A percentile compares a stretch with the other conserved stretches of the same genome.
These are phyloP conservation scores for Bombus waltoni DNA, from an alignment of 1,140 invertebrate species.

Conservation along the genomic window DNA sequence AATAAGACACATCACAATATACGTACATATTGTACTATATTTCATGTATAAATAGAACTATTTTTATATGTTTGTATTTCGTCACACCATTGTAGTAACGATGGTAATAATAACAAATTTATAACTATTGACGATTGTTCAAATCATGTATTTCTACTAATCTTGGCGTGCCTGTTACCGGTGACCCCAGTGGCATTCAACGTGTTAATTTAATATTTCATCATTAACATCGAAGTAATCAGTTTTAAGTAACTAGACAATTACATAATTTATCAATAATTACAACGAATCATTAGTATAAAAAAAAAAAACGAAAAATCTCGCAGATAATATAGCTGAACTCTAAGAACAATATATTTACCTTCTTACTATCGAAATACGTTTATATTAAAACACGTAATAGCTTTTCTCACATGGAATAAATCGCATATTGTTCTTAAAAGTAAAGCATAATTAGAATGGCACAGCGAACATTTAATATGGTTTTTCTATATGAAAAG, in stretches of 20 bases:
- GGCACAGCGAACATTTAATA: constrained; percentile 19
- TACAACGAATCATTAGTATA: background rate
- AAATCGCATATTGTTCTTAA: constrained; percentile 18
- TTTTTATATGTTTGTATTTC: too few species aligned
- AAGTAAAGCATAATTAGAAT: constrained; percentile 24
- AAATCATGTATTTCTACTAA: too few species aligned
- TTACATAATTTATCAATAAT: constrained; percentile 14
- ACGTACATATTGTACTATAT: too few species aligned
- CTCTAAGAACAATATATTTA: constrained; percentile 19
- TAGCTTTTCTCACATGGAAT: background rate
- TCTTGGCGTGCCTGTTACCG: too few species aligned
- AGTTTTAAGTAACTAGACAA: constrained; percentile 21
- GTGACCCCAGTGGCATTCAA: too few species aligned
- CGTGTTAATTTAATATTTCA: constrained; percentile 23
- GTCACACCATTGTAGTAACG: too few species aligned
- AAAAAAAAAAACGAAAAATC: constrained; percentile 28
- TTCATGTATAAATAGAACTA: too few species aligned
- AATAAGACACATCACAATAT: too few species aligned
- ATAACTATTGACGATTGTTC: too few species aligned
- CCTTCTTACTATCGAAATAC: background rate
- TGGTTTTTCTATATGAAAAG: background rate
- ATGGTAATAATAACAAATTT: too few species aligned
- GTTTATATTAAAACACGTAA: background rate
- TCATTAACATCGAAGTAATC: constrained; percentile 28
- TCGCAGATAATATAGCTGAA: constrained; percentile 25